Evolutionary conservation across 2,888 invertebrate genomes (phyloP), one percentile per base, ranked within the genome.

Genomic region (Epinotia brunnichana): DNA sequence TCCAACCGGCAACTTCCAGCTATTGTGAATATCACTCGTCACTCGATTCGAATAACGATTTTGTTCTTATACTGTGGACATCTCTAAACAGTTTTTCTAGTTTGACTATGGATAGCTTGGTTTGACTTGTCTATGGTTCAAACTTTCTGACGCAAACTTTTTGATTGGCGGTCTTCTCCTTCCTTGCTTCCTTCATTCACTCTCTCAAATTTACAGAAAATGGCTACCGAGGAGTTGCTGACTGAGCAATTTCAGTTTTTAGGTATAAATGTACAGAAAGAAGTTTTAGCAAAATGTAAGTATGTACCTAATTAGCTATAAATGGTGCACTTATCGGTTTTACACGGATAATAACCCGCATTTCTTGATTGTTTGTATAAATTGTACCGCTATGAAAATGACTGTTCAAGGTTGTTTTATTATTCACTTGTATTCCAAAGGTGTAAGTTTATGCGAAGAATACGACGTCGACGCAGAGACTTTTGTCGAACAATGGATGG

Each of bases 401-500:
- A 87, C 83, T 87, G 88, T 91, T 92, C 92, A 92, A 92, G 92
- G 92, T 91, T 92, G 90, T 90, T 87, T 79, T 83, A 83, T 81
- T 84, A 83, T 79, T 83, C 81, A 82, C 81, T 84, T 86, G 81
- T 84, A 87, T 85, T 87, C 82, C 76, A 74, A 83, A 93, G 93
- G 96, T 94, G 91, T 95, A 81, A 95, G 95, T 85, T 89, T 97
- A 77, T 96, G 96, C 83, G 86, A 91, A 76, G 93, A 92, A 68
- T 95, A 96, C 84, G 89, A 94, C 79, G 88, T 96, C 64, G 94
- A 94, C 76, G 95, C 96, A 53, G 95, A 95, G 83, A 95, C 95
- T 80, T 95, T 97, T 78, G 96, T 95, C 67, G 95, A 96, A 83
- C 94, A 95, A 91, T 97, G 97, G 97, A 94, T 96, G 90, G 96